Conservation (phyloP, 2,888 invertebrate genomes). For the Cephus nigrinus region DNA sequence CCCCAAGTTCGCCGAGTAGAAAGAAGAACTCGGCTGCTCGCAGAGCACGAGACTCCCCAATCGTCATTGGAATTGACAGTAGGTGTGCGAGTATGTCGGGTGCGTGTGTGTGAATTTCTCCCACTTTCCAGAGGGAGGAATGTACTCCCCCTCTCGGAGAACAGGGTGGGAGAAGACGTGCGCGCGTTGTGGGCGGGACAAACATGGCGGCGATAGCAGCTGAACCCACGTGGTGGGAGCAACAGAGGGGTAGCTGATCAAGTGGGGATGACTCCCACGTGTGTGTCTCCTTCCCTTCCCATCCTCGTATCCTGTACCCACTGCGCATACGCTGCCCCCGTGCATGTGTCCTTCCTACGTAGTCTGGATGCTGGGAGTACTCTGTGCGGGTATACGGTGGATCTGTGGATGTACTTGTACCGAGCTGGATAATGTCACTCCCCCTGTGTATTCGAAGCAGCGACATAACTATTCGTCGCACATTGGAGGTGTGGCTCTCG, state of each 20-base stretch:
- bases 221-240: conserved; percentile 47
- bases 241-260: conserved; percentile 46
- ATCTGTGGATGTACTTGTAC: too few species aligned
- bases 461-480: not conserved
- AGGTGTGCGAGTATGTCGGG: conserved; percentile 19
- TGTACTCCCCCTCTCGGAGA: conserved; percentile 21
- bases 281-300: conserved; percentile 13
- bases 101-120: conserved; percentile 23
- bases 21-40: too few species aligned
- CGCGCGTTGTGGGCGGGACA: conserved; percentile 59
- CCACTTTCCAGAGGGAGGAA: too few species aligned
- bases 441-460: not conserved
- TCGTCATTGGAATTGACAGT: conserved; percentile 38
- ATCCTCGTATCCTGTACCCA: too few species aligned
- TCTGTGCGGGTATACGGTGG: too few species aligned
- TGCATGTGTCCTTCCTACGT: not conserved
- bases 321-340: not conserved
- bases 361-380: too few species aligned
- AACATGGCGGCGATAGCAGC: conserved; percentile 61
- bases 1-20: conserved; percentile 13
- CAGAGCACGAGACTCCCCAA: conserved; percentile 15
- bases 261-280: conserved; percentile 40
- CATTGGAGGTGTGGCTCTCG: conserved; percentile 6
- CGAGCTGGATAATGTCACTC: not conserved
- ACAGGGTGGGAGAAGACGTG: conserved; percentile 41